Evolutionary conservation across 2,888 invertebrate species (phyloP).

Genomic region (Nymphalis c-album): DNA sequence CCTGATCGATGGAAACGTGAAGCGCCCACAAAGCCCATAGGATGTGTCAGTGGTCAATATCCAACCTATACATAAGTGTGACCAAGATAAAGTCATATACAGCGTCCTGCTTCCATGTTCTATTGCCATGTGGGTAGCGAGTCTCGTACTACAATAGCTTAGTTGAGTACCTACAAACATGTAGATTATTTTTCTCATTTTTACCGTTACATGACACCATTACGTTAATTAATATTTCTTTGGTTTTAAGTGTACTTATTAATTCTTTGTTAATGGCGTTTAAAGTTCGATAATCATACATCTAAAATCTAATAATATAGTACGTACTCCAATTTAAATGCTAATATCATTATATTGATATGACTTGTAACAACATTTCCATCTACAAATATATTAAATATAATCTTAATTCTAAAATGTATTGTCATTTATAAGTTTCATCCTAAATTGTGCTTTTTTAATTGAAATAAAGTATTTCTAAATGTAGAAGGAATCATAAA

Average conservation of each 20-base stretch:
- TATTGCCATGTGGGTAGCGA: too few species aligned
- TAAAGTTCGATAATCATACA: not conserved
- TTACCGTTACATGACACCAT: not conserved
- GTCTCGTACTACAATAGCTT: too few species aligned
- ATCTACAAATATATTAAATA: constrained; percentile 29
- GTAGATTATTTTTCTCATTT: too few species aligned
- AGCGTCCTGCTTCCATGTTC: too few species aligned
- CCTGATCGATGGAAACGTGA: too few species aligned
- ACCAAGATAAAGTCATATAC: too few species aligned
- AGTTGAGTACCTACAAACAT: too few species aligned
- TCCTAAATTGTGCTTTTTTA: constrained; percentile 49
- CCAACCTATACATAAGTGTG: too few species aligned
- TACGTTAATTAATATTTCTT: constrained; percentile 8
- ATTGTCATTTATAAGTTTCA: constrained; percentile 68
- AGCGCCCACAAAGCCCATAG: too few species aligned
- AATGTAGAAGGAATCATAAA: constrained; percentile 19
- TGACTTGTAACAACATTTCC: constrained; percentile 36
- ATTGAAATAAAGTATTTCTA: constrained; percentile 15
- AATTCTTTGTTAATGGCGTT: not conserved
- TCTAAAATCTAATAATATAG: constrained; percentile 3
- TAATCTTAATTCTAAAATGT: constrained; percentile 53
- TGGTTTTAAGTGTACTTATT: constrained; percentile 5
- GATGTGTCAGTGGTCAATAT: too few species aligned
- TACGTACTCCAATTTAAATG: constrained; percentile 11
- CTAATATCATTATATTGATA: constrained; percentile 37